Evolutionary conservation across 2,113 vertebrate genomes (phyloP).

Genomic region (Heteronetta atricapilla): DNA sequence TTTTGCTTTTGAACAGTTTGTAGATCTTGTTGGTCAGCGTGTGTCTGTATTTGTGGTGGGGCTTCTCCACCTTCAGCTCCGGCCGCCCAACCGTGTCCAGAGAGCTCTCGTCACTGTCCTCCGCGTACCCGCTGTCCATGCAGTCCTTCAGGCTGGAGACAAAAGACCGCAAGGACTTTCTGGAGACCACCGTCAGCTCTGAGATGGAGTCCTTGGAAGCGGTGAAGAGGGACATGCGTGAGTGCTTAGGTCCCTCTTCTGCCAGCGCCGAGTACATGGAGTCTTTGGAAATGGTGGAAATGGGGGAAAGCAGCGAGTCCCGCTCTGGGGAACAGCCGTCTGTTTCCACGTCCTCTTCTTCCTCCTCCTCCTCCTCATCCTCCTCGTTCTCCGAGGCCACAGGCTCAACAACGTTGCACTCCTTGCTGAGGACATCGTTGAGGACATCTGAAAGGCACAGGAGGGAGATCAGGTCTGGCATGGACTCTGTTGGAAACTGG

Average conservation of each 20-base stretch:
- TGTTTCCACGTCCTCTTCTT: slow-evolving; percentile 74
- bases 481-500: rapidly evolving
- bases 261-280: slow-evolving; percentile 72
- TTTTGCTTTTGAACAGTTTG: slow-evolving; percentile 86
- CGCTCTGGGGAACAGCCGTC: slow-evolving; percentile 19
- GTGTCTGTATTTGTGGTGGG: slow-evolving; percentile 36
- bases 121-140: slow-evolving; percentile 89
- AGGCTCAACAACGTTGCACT: slow-evolving; percentile 67
- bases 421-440: slow-evolving; percentile 85
- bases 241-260: slow-evolving; percentile 64
- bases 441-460: slow-evolving; percentile 83
- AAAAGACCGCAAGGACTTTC: slow-evolving; percentile 81
- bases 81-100: slow-evolving; percentile 30
- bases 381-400: slow-evolving; percentile 69
- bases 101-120: slow-evolving; percentile 85
- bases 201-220: slow-evolving; percentile 86
- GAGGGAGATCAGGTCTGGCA: background rate
- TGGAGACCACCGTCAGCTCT: slow-evolving; percentile 81
- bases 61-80: slow-evolving; percentile 49
- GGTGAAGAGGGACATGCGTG: slow-evolving; percentile 62
- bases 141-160: slow-evolving; percentile 86
- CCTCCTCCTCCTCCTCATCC: slow-evolving; percentile 78
- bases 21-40: slow-evolving; percentile 85
- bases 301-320: slow-evolving; percentile 76
- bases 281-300: slow-evolving; percentile 76